Evolutionary conservation across 2,113 vertebrate genomes (phyloP).

Genomic region (Oryzias celebensis): DNA sequence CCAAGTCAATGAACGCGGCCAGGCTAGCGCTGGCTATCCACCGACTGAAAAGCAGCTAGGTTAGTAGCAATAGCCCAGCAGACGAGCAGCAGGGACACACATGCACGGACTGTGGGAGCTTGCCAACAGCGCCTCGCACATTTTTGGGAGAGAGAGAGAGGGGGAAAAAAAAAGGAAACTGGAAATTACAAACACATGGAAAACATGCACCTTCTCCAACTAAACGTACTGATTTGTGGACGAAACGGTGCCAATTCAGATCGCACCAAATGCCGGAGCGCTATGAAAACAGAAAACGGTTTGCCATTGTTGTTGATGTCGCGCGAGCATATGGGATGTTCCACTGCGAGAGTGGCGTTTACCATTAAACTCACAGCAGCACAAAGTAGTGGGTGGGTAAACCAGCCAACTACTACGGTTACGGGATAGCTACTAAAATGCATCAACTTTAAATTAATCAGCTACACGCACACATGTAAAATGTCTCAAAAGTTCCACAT

Average conservation of each 20-base stretch:
- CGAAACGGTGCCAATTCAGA: slow-evolving; percentile 13
- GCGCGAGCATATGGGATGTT: slow-evolving; percentile 61
- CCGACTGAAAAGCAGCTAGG: slow-evolving; percentile 68
- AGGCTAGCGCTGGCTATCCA: slow-evolving; percentile 65
- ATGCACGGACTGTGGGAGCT: slow-evolving; percentile 69
- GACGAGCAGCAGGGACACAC: slow-evolving; percentile 72
- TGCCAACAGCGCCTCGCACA: slow-evolving; percentile 70
- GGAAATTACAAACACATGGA: slow-evolving; percentile 16
- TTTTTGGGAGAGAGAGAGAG: slow-evolving; percentile 49
- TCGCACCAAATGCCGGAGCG: slow-evolving; percentile 41
- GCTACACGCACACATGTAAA: not conserved
- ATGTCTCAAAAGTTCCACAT: not conserved
- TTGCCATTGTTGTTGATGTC: slow-evolving; percentile 76
- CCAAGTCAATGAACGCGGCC: slow-evolving; percentile 48
- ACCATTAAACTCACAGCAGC: slow-evolving; percentile 53
- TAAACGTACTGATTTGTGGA: slow-evolving; percentile 7
- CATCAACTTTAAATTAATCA: not conserved
- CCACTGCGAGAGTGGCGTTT: slow-evolving; percentile 52
- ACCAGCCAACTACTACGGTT: slow-evolving; percentile 9
- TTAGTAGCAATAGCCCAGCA: slow-evolving; percentile 72
- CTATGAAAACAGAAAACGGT: slow-evolving; percentile 63
- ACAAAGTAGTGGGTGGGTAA: slow-evolving; percentile 37
- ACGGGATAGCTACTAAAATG: not conserved
- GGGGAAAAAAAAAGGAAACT: slow-evolving; percentile 36
- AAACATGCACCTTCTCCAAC: slow-evolving; percentile 4